These are phyloP conservation scores for Cryptus viduatorius DNA, from an alignment of 2,888 invertebrate species.

Conservation along the genomic window DNA sequence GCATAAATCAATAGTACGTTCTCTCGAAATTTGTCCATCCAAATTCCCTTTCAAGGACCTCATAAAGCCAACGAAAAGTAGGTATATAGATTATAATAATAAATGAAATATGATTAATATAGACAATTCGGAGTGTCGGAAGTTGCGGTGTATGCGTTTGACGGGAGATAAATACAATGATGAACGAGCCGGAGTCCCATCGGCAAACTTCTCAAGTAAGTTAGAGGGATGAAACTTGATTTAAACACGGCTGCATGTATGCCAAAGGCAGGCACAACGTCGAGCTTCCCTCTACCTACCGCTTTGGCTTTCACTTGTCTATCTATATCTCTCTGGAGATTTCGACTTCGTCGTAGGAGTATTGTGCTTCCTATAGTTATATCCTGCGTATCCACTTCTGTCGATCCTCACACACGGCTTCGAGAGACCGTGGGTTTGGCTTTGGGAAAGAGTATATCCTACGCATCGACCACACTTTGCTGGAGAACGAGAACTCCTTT, in stretches of 20 bases:
- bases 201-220: slow-evolving; percentile 59
- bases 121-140: background rate
- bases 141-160: slow-evolving; percentile 57
- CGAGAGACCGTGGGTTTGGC: background rate
- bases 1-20: too few species aligned
- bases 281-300: background rate
- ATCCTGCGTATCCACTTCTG: slow-evolving; percentile 7
- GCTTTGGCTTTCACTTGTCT: slow-evolving; percentile 9
- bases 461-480: background rate
- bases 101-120: background rate
- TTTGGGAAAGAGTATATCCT: slow-evolving; percentile 8
- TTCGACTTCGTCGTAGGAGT: slow-evolving; percentile 33
- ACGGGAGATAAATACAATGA: slow-evolving; percentile 72
- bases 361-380: slow-evolving; percentile 27
- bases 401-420: background rate
- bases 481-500: background rate
- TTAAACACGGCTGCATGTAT: slow-evolving; percentile 56
- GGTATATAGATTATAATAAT: background rate
- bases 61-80: background rate
- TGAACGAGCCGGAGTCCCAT: slow-evolving; percentile 70
- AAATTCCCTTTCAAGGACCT: too few species aligned
- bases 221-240: slow-evolving; percentile 64
- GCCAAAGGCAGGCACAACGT: slow-evolving; percentile 14
- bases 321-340: slow-evolving; percentile 28
- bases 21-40: too few species aligned